A percentile compares a stretch with the other conserved stretches of the same genome.
These are phyloP conservation scores for Drosophila kepulauana DNA, from an alignment of 1,140 invertebrate species.

Conservation along the genomic window DNA sequence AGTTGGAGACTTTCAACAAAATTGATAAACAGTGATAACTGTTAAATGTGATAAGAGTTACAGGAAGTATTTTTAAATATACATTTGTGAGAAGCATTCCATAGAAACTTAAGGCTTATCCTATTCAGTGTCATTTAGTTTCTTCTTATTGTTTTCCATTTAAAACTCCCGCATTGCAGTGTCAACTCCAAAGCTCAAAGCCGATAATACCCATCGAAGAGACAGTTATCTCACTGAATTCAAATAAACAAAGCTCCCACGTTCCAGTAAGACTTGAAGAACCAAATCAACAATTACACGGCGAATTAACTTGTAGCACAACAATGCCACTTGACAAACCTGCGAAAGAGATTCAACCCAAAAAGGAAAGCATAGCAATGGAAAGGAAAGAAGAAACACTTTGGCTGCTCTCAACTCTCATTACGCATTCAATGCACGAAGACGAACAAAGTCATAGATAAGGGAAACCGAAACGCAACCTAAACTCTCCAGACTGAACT, in stretches of 20 bases:
- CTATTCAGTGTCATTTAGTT: too few species aligned
- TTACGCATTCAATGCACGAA: slow-evolving; percentile 65
- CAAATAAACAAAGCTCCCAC: slow-evolving; percentile 62
- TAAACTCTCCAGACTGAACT: slow-evolving; percentile 8
- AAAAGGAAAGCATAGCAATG: background rate
- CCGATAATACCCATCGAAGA: slow-evolving; percentile 26
- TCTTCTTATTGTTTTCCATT: background rate
- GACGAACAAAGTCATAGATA: slow-evolving; percentile 64
- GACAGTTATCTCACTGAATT: slow-evolving; percentile 40
- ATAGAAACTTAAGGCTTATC: too few species aligned
- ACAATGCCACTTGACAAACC: slow-evolving; percentile 36
- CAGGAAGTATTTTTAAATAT: too few species aligned
- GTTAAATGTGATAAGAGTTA: too few species aligned
- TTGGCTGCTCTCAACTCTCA: slow-evolving; percentile 44
- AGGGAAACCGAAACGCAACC: slow-evolving; percentile 43
- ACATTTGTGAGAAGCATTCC: too few species aligned
- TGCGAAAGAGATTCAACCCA: slow-evolving; percentile 17
- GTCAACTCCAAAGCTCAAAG: slow-evolving; percentile 14
- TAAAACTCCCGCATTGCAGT: slow-evolving; percentile 13
- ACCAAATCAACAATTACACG: slow-evolving; percentile 71
- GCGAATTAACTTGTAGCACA: slow-evolving; percentile 56
- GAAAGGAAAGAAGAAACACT: slow-evolving; percentile 36
- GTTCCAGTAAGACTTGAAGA: slow-evolving; percentile 65
- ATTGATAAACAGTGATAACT: background rate
- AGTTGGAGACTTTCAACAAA: background rate